Percentiles rank a stretch among this genome's conserved stretches.
Conservation (phyloP, 2,888 invertebrate genomes). For the Drosophila sordidapex region DNA sequence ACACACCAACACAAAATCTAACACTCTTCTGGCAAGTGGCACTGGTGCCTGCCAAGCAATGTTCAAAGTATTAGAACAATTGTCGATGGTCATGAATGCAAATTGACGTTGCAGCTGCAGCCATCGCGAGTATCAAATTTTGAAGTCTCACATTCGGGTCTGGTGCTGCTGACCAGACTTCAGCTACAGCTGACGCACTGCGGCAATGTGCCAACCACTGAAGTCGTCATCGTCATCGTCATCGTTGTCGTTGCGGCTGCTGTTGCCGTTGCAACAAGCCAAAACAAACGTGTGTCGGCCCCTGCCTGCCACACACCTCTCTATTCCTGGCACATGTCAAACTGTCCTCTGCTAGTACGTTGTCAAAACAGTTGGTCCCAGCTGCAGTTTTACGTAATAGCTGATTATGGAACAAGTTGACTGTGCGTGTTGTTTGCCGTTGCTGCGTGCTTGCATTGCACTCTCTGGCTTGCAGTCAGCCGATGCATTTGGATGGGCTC, state of each 20-base stretch:
- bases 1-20: neutral
- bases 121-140: constrained; percentile 58
- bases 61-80: constrained; percentile 70
- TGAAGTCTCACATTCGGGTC: constrained; percentile 38
- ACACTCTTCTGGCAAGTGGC: constrained; percentile 2
- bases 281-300: constrained; percentile 50
- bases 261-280: constrained; percentile 34
- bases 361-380: constrained; percentile 57
- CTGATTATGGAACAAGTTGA: constrained; percentile 56
- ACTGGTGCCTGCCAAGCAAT: constrained; percentile 36
- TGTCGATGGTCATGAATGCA: constrained; percentile 68
- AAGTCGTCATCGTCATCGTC: constrained; percentile 22
- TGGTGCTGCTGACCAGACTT: constrained; percentile 51
- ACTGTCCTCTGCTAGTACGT: constrained; percentile 18
- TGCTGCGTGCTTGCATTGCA: constrained; percentile 8
- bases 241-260: constrained; percentile 3
- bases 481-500: constrained; percentile 7
- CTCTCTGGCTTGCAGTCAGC: constrained; percentile 16
- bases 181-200: constrained; percentile 61
- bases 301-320: neutral
- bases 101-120: constrained; percentile 54
- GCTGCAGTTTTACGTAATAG: constrained; percentile 59
- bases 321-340: constrained; percentile 2
- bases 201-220: constrained; percentile 53
- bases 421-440: constrained; percentile 32